These are phyloP conservation scores for Neuroterus valhalla DNA, from an alignment of 1,140 invertebrate genomes.

Conservation along the genomic window DNA sequence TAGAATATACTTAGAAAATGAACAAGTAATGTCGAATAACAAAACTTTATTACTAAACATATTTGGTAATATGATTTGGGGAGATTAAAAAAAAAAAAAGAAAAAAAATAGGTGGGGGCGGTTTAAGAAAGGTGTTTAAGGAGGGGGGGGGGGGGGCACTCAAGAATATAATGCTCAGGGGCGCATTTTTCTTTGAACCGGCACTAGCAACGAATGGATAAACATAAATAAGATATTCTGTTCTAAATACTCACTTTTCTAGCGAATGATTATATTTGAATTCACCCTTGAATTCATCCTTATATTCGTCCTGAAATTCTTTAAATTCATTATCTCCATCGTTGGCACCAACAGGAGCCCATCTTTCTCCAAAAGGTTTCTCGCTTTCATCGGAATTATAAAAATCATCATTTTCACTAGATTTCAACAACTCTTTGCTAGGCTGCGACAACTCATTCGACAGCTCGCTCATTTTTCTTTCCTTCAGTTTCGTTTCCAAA, in stretches of 20 bases:
- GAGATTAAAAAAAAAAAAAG: no score
- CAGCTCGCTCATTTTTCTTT: background rate
- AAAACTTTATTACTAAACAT: no score
- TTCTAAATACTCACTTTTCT: conserved; percentile 56
- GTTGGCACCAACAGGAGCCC: conserved; percentile 80
- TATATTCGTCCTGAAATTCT: conserved; percentile 54
- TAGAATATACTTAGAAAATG: no score
- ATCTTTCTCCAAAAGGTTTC: conserved; percentile 76
- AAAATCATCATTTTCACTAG: conserved; percentile 54
- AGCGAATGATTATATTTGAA: conserved; percentile 35
- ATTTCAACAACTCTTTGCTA: conserved; percentile 36
- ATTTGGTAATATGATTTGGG: no score
- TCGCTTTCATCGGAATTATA: conserved; percentile 71
- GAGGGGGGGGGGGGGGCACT: no score
- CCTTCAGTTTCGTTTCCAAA: background rate
- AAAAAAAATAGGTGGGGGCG: no score
- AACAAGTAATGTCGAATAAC: no score
- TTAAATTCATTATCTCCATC: conserved; percentile 74
- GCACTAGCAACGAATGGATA: no score
- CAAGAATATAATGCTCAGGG: no score
- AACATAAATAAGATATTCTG: conserved; percentile 13
- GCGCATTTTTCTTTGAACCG: no score
- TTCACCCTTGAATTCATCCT: background rate
- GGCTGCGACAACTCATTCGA: conserved; percentile 31
- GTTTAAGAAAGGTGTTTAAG: no score